These are phyloP conservation scores for Stenchaetothrips biformis DNA, from an alignment of 2,888 invertebrate species.

Conservation along the genomic window DNA sequence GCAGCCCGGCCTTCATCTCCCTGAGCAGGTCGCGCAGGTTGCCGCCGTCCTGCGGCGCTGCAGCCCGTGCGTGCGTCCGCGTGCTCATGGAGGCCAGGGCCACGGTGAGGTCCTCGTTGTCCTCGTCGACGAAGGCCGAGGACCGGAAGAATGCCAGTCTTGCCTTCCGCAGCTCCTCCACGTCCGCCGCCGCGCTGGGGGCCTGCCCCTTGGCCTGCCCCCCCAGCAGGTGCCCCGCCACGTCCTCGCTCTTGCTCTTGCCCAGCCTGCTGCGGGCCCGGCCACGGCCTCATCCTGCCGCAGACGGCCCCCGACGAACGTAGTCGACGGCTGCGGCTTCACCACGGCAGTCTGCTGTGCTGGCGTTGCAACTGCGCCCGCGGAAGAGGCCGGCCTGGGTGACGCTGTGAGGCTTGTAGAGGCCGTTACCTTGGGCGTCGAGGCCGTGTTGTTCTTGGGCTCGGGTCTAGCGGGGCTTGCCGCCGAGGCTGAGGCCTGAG, in stretches of 20 bases:
- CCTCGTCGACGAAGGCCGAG: background rate
- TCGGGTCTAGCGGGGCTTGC: background rate
- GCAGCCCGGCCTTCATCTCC: slow-evolving; percentile 71
- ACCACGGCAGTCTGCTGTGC: slow-evolving; percentile 35
- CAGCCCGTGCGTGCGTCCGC: slow-evolving; percentile 28
- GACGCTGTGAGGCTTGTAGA: background rate
- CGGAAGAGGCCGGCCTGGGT: background rate
- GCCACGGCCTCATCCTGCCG: background rate
- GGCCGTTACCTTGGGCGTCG: too few relatives aligned
- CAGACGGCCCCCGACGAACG: slow-evolving; percentile 5
- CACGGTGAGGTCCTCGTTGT: background rate
- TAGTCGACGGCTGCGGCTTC: slow-evolving; percentile 36
- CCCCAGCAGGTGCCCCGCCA: slow-evolving; percentile 3
- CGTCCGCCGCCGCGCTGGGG: slow-evolving; percentile 31
- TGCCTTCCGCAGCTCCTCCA: slow-evolving; percentile 39
- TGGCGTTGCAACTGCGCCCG: slow-evolving; percentile 34
- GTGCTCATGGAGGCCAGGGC: slow-evolving; percentile 26
- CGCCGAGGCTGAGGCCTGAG: background rate
- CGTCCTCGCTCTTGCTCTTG: slow-evolving; percentile 22
- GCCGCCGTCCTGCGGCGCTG: slow-evolving; percentile 30
- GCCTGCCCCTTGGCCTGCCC: background rate
- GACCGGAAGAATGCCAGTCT: slow-evolving; percentile 40
- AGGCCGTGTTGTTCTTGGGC: too few relatives aligned
- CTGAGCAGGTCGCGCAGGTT: slow-evolving; percentile 64
- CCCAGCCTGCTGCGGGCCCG: background rate